Conservation (phyloP, 2,888 invertebrate species). For the Drosophila neotestacea region DNA sequence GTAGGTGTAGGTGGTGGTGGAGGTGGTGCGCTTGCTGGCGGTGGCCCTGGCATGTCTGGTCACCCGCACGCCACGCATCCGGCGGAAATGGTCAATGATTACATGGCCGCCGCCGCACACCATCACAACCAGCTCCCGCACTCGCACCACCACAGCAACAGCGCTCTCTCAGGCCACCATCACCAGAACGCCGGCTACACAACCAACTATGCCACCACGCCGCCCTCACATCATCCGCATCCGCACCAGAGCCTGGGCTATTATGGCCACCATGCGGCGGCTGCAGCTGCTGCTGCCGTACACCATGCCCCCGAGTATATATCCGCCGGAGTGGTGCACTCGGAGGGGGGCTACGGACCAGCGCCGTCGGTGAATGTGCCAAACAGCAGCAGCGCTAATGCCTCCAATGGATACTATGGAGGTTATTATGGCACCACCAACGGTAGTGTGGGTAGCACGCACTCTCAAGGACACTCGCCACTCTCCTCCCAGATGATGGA, state of each 20-base stretch:
- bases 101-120: conserved; percentile 83
- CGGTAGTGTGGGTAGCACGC: conserved; percentile 81
- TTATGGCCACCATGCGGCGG: conserved; percentile 81
- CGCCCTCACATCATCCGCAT: conserved; percentile 73
- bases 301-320: conserved; percentile 81
- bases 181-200: conserved; percentile 82
- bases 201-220: conserved; percentile 76
- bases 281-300: conserved; percentile 76
- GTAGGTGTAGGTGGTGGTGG: conserved; percentile 50
- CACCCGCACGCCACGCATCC: conserved; percentile 85
- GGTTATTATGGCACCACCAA: conserved; percentile 84
- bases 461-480: conserved; percentile 83
- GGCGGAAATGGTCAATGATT: conserved; percentile 87
- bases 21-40: conserved; percentile 47
- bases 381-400: conserved; percentile 67
- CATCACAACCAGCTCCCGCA: conserved; percentile 79
- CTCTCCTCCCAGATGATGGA: conserved; percentile 85
- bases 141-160: conserved; percentile 86
- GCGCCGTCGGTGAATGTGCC: conserved; percentile 77
- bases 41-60: conserved; percentile 70
- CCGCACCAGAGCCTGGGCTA: conserved; percentile 82
- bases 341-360: conserved; percentile 79
- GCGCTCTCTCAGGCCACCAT: conserved; percentile 82
- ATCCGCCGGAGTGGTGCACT: conserved; percentile 78
- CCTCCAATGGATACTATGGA: conserved; percentile 82